Conservation (phyloP, 2,797 vertebrate genomes). For the Lagodon rhomboides region DNA sequence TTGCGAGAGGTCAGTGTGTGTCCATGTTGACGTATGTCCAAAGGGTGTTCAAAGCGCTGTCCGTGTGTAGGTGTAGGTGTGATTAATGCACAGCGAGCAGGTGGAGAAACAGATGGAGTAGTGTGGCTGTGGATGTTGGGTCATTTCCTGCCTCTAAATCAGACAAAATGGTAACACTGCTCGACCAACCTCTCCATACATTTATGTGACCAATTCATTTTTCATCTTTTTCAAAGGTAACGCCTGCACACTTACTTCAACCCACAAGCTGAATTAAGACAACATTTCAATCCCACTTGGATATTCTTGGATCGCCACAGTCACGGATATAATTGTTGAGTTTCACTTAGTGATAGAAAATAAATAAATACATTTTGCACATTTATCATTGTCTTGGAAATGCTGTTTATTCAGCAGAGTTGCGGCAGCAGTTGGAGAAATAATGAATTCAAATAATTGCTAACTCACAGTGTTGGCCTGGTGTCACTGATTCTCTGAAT, state of each 20-base stretch:
- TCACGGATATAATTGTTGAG: too few species aligned
- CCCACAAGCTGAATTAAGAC: too few species aligned
- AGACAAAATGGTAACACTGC: not conserved
- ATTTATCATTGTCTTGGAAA: too few species aligned
- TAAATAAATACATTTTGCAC: too few species aligned
- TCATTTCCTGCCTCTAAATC: constrained; percentile 28
- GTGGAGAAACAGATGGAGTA: constrained; percentile 69
- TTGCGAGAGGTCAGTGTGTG: constrained; percentile 40
- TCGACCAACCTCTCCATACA: constrained; percentile 12
- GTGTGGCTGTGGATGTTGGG: constrained; percentile 42
- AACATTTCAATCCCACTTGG: too few species aligned
- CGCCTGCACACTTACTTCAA: too few species aligned
- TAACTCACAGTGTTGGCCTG: not conserved
- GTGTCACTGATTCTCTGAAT: not conserved
- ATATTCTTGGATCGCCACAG: too few species aligned
- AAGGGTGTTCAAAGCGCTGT: constrained; percentile 26
- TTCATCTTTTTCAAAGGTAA: too few species aligned
- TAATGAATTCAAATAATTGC: too few species aligned
- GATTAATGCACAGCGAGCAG: constrained; percentile 67
- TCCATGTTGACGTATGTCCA: constrained; percentile 44
- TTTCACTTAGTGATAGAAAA: too few species aligned
- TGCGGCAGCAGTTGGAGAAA: too few species aligned
- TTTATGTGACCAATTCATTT: not conserved
- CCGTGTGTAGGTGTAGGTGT: constrained; percentile 55
- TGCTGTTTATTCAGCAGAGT: too few species aligned